These are phyloP conservation scores for Lucinisca nassula DNA, from an alignment of 2,888 invertebrate species.

Conservation along the genomic window DNA sequence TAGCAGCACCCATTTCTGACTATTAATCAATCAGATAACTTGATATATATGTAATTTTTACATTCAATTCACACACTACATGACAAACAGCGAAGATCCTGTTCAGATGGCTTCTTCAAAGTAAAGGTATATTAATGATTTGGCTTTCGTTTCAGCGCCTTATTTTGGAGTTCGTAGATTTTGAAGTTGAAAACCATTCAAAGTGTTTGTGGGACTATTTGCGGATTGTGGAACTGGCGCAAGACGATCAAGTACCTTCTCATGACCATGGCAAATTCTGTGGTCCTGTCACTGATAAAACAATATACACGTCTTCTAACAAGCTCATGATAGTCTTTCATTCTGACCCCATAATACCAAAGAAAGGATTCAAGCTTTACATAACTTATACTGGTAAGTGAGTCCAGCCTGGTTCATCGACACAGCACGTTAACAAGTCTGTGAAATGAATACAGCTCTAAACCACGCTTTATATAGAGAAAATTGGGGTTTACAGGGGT, in stretches of 20 bases:
- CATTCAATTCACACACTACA: too few relatives aligned
- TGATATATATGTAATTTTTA: too few relatives aligned
- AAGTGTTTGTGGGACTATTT: constrained; percentile 45
- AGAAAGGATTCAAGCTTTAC: constrained; percentile 33
- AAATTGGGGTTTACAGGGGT: too few relatives aligned
- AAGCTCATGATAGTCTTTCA: constrained; percentile 33
- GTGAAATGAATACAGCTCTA: too few relatives aligned
- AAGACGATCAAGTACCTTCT: background rate
- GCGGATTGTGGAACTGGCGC: background rate
- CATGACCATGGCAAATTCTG: constrained; percentile 11
- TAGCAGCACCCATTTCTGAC: too few relatives aligned
- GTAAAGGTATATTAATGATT: too few relatives aligned
- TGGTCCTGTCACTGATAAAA: background rate
- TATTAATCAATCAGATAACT: too few relatives aligned
- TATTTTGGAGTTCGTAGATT: constrained; percentile 7
- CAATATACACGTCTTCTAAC: constrained; percentile 2
- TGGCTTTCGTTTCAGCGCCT: constrained; percentile 1
- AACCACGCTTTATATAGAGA: too few relatives aligned
- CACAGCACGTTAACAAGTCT: too few relatives aligned
- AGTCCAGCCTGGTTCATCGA: too few relatives aligned
- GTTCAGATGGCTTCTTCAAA: too few relatives aligned
- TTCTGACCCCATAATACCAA: constrained; percentile 45
- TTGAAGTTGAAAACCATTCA: constrained; percentile 13
- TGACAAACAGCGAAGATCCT: too few relatives aligned
- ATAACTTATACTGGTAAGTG: background rate